Base-by-base conservation (phyloP, 2,888 invertebrate species). In the Diarsia brunnea region DNA sequence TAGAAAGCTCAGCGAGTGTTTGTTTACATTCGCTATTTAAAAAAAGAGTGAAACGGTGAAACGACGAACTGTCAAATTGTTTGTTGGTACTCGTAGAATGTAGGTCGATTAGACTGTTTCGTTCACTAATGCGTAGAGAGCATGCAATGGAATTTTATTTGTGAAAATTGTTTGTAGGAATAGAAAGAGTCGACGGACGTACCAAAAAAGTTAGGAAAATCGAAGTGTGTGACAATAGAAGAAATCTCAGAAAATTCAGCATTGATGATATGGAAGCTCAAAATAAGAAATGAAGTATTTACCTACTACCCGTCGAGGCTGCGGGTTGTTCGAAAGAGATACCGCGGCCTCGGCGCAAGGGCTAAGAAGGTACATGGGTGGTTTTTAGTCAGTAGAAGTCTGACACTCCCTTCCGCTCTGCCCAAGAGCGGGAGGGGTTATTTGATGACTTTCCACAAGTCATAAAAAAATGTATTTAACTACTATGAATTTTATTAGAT, bases 1-100 rank as follows among this genome's bases (percentile, higher is more conserved):
- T 92, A 94, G 94, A 93, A 93, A 93, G 93, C 92, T 91, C 84
- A 89, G 89, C 86, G 90, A 90, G 87, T 82, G 89, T 90, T 90
- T 92, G 91, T 93, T 93, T 92, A 91, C 92, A 89, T 89, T 91
- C 85, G 90, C 87, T 84, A 89, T 90, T 90, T 82, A 87, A 90
- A 90, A 90, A 91, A 90, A 89, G 88, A 91, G 90, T 90, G 90
- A 90, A 90, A 89, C 82, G 88, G 90, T 89, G 90, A 91, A 91
- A 90, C 86, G 85, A 87, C 89, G 84, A 89, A 89, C 87, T 88
- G 86, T 86, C 90, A 88, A 91, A 90, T 89, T 79, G 79, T 90
- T 85, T 85, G 82, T 87, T 45, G 81, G 87, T 81, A 75, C 69
- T 88, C 82, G 58, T 78, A 68, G 72, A 78, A 90, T 88, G 87